Conservation (phyloP, 2,888 invertebrate species). For the Meteorus cinctellus region DNA sequence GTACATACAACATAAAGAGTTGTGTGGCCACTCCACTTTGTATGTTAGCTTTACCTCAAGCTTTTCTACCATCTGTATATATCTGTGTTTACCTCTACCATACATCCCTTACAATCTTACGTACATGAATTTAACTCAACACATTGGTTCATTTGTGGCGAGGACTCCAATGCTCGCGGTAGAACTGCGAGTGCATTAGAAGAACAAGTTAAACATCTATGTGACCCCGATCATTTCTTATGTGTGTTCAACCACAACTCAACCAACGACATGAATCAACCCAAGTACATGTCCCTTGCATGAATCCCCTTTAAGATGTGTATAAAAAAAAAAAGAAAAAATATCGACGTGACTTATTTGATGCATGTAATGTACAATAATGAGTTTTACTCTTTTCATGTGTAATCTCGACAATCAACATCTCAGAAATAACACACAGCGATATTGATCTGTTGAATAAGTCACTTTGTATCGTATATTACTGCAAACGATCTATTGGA, state of each 20-base stretch:
- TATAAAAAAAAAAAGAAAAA: too few relatives aligned
- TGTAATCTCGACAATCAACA: not conserved
- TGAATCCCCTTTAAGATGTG: too few relatives aligned
- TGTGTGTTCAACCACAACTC: not conserved
- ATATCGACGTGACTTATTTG: too few relatives aligned
- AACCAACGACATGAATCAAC: not conserved
- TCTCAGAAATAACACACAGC: not conserved
- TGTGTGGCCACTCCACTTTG: constrained; percentile 35
- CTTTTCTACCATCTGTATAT: not conserved
- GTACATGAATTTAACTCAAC: not conserved
- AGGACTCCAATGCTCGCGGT: not conserved
- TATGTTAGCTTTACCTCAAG: constrained; percentile 13
- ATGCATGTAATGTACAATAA: too few relatives aligned
- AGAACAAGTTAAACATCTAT: constrained; percentile 12
- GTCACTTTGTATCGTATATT: not conserved
- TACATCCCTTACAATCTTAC: constrained; percentile 20
- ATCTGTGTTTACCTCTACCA: constrained; percentile 3
- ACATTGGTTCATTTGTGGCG: constrained; percentile 12
- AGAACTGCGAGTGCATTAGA: not conserved
- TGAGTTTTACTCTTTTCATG: not conserved
- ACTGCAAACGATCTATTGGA: constrained; percentile 11
- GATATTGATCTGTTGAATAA: not conserved
- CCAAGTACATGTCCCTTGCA: not conserved
- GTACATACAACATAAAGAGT: not conserved
- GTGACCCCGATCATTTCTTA: constrained; percentile 9